Evolutionary conservation across 1,140 invertebrate genomes (phyloP).

Genomic region (Drosophila elegans): DNA sequence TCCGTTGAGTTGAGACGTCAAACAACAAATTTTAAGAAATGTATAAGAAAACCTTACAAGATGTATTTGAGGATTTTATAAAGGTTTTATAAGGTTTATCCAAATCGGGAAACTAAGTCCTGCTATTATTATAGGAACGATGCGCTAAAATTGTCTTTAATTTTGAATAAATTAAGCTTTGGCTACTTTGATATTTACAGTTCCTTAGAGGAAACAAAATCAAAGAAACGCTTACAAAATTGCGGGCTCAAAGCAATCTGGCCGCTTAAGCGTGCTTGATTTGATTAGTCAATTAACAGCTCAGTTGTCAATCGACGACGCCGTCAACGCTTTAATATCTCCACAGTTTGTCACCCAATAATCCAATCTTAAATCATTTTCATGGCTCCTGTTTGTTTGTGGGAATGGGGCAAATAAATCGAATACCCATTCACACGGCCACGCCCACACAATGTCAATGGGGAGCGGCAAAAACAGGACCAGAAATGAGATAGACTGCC

Average conservation of each 20-base stretch:
- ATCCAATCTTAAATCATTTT: slow-evolving; percentile 61
- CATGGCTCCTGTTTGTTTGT: slow-evolving; percentile 27
- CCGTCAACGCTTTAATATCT: slow-evolving; percentile 46
- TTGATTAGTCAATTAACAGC: slow-evolving; percentile 60
- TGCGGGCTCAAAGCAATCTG: neutral
- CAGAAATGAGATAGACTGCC: slow-evolving; percentile 38
- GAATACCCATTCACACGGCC: slow-evolving; percentile 45
- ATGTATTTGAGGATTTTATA: too few relatives aligned
- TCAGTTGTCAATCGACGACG: slow-evolving; percentile 41
- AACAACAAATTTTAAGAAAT: too few relatives aligned
- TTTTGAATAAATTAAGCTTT: neutral
- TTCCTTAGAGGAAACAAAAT: too few relatives aligned
- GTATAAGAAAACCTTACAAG: too few relatives aligned
- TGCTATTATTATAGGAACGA: too few relatives aligned
- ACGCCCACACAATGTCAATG: slow-evolving; percentile 71
- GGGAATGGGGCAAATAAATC: slow-evolving; percentile 51
- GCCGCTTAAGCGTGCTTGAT: slow-evolving; percentile 31
- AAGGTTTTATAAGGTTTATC: too few relatives aligned
- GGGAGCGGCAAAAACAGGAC: slow-evolving; percentile 29
- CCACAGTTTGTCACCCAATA: slow-evolving; percentile 55
- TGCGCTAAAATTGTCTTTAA: too few relatives aligned
- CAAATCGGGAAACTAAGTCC: too few relatives aligned
- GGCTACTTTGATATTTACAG: neutral
- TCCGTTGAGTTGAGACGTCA: too few relatives aligned
- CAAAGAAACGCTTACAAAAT: neutral